Evolutionary conservation across 2,113 vertebrate genomes (phyloP).

Genomic region (Tauraco erythrolophus): DNA sequence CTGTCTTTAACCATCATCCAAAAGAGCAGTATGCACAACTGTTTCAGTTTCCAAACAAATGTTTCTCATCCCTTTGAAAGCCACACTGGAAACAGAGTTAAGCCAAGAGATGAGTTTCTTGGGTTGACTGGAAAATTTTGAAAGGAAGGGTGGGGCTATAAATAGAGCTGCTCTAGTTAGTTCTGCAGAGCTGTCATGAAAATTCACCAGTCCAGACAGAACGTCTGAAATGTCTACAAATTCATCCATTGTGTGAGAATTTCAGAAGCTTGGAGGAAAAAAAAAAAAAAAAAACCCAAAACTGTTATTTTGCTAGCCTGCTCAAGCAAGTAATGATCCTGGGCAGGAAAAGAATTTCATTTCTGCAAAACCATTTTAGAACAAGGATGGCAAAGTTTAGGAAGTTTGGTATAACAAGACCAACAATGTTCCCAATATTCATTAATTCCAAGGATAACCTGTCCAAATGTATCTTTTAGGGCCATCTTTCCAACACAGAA

Average conservation of each 20-base stretch:
- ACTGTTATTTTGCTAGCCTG: neutral
- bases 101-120: slow-evolving; percentile 66
- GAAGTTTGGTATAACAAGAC: neutral
- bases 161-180: slow-evolving; percentile 43
- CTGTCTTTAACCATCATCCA: neutral
- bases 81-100: slow-evolving; percentile 8
- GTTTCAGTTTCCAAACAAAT: slow-evolving; percentile 46
- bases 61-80: slow-evolving; percentile 62
- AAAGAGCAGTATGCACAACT: neutral
- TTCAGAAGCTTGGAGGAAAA: neutral
- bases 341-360: neutral
- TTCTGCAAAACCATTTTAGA: slow-evolving; percentile 39
- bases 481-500: neutral
- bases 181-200: slow-evolving; percentile 42
- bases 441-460: neutral
- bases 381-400: neutral
- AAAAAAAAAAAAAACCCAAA: neutral
- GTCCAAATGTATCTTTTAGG: neutral
- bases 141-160: slow-evolving; percentile 57
- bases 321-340: slow-evolving; percentile 23
- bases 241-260: slow-evolving; percentile 8
- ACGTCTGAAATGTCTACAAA: slow-evolving; percentile 38
- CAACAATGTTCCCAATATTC: neutral
- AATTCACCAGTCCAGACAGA: slow-evolving; percentile 58
- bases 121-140: slow-evolving; percentile 60